phyloP scores from a whole-genome alignment of 2,113 vertebrate genomes.

The Bujurquina vittata region DNA sequence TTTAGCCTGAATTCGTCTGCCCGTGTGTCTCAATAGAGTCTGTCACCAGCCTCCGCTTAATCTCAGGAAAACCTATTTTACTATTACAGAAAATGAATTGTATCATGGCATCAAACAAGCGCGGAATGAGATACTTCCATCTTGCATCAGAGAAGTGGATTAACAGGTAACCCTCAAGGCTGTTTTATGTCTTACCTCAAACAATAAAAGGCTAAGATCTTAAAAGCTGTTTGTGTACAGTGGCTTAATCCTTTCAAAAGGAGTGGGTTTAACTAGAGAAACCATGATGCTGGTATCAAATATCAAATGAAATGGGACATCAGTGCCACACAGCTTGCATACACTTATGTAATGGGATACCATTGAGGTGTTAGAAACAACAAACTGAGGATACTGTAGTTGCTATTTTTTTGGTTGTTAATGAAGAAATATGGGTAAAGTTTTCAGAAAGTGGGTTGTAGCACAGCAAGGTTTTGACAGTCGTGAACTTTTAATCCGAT shows the following conservation, averaged over 20 bases:
- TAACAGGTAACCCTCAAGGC: slow-evolving; percentile 44
- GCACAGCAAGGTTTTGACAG: not conserved
- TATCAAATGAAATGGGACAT: slow-evolving; percentile 15
- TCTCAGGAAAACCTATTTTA: not conserved
- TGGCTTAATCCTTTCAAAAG: slow-evolving; percentile 41
- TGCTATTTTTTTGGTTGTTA: not conserved
- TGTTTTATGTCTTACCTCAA: slow-evolving; percentile 47
- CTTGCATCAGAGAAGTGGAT: slow-evolving; percentile 29
- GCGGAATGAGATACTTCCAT: slow-evolving; percentile 17
- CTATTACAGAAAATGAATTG: slow-evolving; percentile 6
- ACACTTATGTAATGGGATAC: slow-evolving; percentile 6
- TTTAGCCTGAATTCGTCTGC: not conserved
- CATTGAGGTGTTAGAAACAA: slow-evolving; percentile 1
- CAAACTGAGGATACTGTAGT: slow-evolving; percentile 13
- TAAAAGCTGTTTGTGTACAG: slow-evolving; percentile 40
- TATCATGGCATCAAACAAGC: slow-evolving; percentile 23
- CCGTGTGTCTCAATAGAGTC: not conserved
- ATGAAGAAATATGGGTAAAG: not conserved
- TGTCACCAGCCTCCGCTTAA: not conserved
- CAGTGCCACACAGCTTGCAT: not conserved
- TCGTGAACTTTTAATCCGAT: not conserved
- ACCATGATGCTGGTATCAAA: slow-evolving; percentile 20
- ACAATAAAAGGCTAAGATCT: slow-evolving; percentile 41
- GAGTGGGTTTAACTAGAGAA: slow-evolving; percentile 28
- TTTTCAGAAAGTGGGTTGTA: not conserved